Evolutionary conservation across 2,113 vertebrate species (phyloP), one percentile per base, ranked within the genome.

Genomic region (Pseudopipra pipra): DNA sequence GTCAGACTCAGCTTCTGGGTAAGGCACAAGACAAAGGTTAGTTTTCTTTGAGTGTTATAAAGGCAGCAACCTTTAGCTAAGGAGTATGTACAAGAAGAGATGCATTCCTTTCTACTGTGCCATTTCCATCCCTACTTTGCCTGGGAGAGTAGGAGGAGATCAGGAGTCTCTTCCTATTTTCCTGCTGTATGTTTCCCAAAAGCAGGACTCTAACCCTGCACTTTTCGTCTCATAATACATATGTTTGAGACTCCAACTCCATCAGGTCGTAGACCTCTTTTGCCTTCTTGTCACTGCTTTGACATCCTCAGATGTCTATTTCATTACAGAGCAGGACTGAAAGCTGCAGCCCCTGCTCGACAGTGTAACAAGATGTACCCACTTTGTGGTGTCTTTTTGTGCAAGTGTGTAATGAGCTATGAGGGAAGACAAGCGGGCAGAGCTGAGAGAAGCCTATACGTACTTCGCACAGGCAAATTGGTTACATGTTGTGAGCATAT

Each of bases 371-470:
- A 35, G 44, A 11, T 30, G 25, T 24, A 28, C 30, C 13, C 25
- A 61, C 1, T 73, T 11, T 70, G 49, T 46, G 24, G 23, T 9
- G 46, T 23, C 33, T 68, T 12, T 18, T 33, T 46, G 1, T 43
- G 33, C 12, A 23, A 67, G 24, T 1, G 1, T 44, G 27, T 52
- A 1, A 46, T 74, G 21, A 44, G 43, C 46, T 11, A 1, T 0
- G 1, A 58, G 47, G 18, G 49, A 30, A 58, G 10, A 28, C 4
- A 14, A 59, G 39, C 46, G 28, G 25, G 13, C 79, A 62, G 46
- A 66, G 31, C 33, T 71, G 61, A 71, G 58, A 46, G 75, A 47
- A 73, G 25, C 46, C 66, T 51, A 37, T 21, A 7, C 17, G 77
- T 52, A 37, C 11, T 44, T 77, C 44, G 22, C 68, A 41, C 12